A percentile compares a stretch with the other conserved stretches of the same genome.
These are phyloP conservation scores for Rhea pennata DNA, from an alignment of 2,113 vertebrate species.

Conservation along the genomic window DNA sequence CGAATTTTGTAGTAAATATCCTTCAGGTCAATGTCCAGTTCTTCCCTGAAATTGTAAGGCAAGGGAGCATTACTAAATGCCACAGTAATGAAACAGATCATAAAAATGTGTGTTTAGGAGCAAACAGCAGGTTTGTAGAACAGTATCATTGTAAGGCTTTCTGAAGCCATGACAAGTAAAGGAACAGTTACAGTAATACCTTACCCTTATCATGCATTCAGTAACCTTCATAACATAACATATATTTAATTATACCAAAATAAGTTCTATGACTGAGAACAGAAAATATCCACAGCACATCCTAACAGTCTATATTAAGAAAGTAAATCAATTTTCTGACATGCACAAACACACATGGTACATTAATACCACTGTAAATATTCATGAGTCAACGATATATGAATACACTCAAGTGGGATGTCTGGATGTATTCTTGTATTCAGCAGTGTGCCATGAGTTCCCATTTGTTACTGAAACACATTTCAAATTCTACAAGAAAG, in stretches of 20 bases:
- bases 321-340: neutral
- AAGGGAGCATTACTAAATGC: constrained; percentile 26
- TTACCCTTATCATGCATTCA: neutral
- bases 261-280: neutral
- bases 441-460: neutral
- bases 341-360: neutral
- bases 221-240: neutral
- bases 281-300: neutral
- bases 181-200: neutral
- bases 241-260: neutral
- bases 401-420: neutral
- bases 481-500: neutral
- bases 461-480: neutral
- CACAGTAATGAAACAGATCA: neutral
- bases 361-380: neutral
- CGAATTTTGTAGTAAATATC: constrained; percentile 99
- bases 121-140: neutral
- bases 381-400: neutral
- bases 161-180: neutral
- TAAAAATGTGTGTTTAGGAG: neutral
- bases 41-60: constrained; percentile 83
- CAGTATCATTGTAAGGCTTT: neutral
- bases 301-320: neutral
- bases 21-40: constrained; percentile 97
- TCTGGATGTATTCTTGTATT: neutral